phyloP scores from a whole-genome alignment of 2,113 vertebrate genomes.

The Eulacestoma nigropectus region DNA sequence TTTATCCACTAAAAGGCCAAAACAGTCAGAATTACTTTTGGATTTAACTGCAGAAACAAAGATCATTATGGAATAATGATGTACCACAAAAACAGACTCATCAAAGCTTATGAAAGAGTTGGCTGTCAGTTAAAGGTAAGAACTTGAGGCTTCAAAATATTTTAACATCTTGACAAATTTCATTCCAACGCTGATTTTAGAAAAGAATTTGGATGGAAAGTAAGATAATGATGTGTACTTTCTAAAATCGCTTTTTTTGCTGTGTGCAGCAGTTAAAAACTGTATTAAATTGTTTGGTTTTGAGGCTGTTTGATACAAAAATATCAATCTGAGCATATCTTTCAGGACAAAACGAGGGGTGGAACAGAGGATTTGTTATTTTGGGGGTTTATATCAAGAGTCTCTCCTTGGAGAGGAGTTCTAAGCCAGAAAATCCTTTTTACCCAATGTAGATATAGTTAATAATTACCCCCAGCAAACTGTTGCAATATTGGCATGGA shows the following conservation, averaged over 20 bases:
- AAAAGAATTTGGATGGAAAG: background rate
- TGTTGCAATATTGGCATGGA: background rate
- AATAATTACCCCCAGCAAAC: background rate
- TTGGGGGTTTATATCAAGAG: background rate
- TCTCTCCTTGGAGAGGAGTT: background rate
- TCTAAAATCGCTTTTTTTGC: background rate
- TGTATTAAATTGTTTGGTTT: background rate
- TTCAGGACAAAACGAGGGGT: background rate
- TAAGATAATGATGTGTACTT: background rate
- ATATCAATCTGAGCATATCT: fast-evolving
- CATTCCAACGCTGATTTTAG: fast-evolving
- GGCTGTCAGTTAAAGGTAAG: slow-evolving; percentile 90
- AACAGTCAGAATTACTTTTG: slow-evolving; percentile 87
- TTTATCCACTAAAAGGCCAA: slow-evolving; percentile 61
- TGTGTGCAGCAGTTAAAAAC: background rate
- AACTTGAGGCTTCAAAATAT: background rate
- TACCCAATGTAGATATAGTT: background rate
- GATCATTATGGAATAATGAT: slow-evolving; percentile 97
- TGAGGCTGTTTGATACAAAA: background rate
- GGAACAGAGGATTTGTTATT: background rate
- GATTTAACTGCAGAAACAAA: slow-evolving; percentile 94
- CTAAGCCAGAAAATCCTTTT: background rate
- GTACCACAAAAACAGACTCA: slow-evolving; percentile 95
- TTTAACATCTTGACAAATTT: background rate
- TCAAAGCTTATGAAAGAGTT: slow-evolving; percentile 92